Conservation (phyloP, 2,797 vertebrate genomes). For the Urocyon cinereoargenteus region DNA sequence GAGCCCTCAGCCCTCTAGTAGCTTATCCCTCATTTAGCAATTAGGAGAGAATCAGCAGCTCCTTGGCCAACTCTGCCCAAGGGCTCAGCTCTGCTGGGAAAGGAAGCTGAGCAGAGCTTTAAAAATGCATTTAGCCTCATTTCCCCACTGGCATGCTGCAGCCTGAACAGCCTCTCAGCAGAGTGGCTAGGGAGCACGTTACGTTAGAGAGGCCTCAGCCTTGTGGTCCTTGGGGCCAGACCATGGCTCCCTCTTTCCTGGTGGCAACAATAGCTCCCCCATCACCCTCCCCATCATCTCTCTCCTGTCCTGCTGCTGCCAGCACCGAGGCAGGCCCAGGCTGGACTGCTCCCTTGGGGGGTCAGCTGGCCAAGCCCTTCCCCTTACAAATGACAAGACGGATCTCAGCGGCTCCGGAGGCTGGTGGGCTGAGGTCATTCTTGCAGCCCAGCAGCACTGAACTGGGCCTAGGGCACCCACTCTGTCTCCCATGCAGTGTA, state of each 20-base stretch:
- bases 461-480: fast-evolving
- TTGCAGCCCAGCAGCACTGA: neutral
- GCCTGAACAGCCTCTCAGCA: neutral
- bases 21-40: slow-evolving; percentile 23
- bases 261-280: neutral
- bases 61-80: neutral
- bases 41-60: neutral
- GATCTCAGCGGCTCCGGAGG: fast-evolving
- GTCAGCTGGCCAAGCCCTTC: neutral
- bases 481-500: neutral
- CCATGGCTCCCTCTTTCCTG: fast-evolving
- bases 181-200: neutral
- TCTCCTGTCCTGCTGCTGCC: neutral
- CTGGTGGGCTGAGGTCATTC: neutral
- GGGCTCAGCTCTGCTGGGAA: neutral
- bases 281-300: neutral
- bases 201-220: neutral
- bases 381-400: neutral
- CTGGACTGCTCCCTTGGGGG: neutral
- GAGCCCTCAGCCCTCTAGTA: neutral
- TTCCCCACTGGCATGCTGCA: neutral
- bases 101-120: slow-evolving; percentile 26
- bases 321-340: neutral
- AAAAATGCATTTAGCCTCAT: neutral
- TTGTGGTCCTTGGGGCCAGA: neutral